These are phyloP conservation scores for Embiotoca jacksoni DNA, from an alignment of 2,113 vertebrate genomes.

Conservation along the genomic window DNA sequence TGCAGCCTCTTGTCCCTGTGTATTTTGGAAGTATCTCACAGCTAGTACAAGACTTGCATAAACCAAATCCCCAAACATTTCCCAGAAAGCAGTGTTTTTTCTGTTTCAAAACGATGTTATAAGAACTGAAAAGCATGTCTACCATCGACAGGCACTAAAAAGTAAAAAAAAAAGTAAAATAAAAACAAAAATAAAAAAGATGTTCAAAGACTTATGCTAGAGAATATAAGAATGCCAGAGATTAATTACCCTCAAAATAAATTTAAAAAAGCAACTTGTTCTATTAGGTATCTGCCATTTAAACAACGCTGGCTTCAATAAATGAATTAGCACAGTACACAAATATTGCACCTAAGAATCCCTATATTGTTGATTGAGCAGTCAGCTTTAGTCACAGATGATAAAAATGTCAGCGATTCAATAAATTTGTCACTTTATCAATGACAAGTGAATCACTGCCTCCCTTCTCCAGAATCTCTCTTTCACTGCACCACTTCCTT, in stretches of 20 bases:
- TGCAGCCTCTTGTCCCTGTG: background rate
- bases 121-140: background rate
- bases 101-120: background rate
- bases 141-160: background rate
- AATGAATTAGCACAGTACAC: background rate
- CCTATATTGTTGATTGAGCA: slow-evolving; percentile 9
- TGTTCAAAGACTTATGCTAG: background rate
- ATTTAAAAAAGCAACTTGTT: too few species aligned
- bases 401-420: slow-evolving; percentile 14
- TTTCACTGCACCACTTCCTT: background rate
- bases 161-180: background rate
- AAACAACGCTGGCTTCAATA: slow-evolving; percentile 2
- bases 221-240: background rate
- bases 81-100: background rate
- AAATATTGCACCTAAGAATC: background rate
- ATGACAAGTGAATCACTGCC: slow-evolving; percentile 22
- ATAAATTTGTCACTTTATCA: slow-evolving; percentile 9
- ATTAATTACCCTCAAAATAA: too few species aligned
- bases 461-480: background rate
- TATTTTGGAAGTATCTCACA: background rate
- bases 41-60: background rate
- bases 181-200: background rate
- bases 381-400: slow-evolving; percentile 10
- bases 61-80: background rate
- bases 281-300: background rate